These are phyloP conservation scores for Caerostris darwini DNA, from an alignment of 1,140 invertebrate genomes.

Conservation along the genomic window DNA sequence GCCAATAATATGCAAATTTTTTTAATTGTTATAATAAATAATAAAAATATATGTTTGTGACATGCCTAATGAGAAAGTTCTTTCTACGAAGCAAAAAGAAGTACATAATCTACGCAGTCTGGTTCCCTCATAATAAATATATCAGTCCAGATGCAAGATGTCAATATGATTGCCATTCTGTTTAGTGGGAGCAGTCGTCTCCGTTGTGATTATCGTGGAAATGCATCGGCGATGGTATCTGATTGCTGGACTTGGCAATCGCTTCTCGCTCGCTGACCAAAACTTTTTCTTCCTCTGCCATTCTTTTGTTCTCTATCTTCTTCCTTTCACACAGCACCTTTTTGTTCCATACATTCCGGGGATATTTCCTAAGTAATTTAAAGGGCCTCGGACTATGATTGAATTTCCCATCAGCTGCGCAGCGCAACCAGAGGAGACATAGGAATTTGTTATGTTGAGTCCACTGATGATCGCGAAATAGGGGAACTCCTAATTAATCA, in stretches of 20 bases:
- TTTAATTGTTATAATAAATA: too few species aligned
- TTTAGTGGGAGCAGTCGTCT: slow-evolving; percentile 3
- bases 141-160: not conserved
- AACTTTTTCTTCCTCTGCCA: not conserved
- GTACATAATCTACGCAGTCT: not conserved
- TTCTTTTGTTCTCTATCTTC: slow-evolving; percentile 25
- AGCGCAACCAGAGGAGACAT: not conserved
- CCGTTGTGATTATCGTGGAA: slow-evolving; percentile 43
- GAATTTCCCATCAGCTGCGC: not conserved
- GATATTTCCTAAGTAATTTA: slow-evolving; percentile 31
- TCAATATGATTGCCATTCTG: slow-evolving; percentile 28
- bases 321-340: not conserved
- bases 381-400: slow-evolving; percentile 13
- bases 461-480: not conserved
- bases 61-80: not conserved
- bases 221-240: slow-evolving; percentile 57
- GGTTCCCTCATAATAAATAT: not conserved
- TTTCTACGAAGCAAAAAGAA: too few species aligned
- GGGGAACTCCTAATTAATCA: not conserved
- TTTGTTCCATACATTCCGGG: slow-evolving; percentile 44
- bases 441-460: not conserved
- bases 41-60: not conserved
- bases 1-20: too few species aligned
- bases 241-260: slow-evolving; percentile 59
- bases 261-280: not conserved